These are phyloP conservation scores for Colaptes auratus DNA, from an alignment of 2,113 vertebrate species.

Conservation along the genomic window DNA sequence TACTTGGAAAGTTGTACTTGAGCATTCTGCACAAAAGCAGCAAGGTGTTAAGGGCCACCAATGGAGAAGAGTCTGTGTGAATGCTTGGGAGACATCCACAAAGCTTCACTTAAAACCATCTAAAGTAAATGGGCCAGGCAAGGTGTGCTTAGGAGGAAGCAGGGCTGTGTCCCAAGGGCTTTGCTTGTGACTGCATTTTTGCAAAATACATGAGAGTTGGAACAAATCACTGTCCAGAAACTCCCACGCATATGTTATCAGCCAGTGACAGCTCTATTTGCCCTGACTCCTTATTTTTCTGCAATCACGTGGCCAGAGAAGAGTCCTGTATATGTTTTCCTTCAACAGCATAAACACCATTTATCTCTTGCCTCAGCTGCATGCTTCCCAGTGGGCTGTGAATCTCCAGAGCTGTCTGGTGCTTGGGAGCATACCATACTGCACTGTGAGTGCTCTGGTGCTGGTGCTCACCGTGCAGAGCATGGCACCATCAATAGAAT, in stretches of 20 bases:
- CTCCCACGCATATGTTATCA: not conserved
- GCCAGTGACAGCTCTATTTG: not conserved
- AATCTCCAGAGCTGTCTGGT: not conserved
- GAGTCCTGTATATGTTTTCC: not conserved
- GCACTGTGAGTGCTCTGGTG: not conserved
- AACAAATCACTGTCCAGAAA: not conserved
- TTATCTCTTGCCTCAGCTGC: not conserved
- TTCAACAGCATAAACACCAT: not conserved
- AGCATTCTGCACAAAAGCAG: not conserved
- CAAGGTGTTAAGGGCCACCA: accelerated
- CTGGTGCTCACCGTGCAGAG: not conserved
- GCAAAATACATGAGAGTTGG: not conserved
- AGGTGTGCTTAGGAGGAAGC: not conserved
- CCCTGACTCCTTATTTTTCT: not conserved
- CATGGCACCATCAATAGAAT: too few relatives aligned
- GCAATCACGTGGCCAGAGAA: not conserved
- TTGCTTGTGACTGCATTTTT: not conserved
- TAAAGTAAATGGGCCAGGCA: accelerated
- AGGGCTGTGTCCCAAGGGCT: not conserved
- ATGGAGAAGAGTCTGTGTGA: not conserved
- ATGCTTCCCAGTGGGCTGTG: not conserved
- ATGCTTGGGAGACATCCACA: too few relatives aligned
- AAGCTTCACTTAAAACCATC: not conserved
- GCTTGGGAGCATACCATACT: not conserved
- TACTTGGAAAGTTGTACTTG: not conserved